These are phyloP conservation scores for Eufriesea mexicana DNA, from an alignment of 1,140 invertebrate species.

Conservation along the genomic window DNA sequence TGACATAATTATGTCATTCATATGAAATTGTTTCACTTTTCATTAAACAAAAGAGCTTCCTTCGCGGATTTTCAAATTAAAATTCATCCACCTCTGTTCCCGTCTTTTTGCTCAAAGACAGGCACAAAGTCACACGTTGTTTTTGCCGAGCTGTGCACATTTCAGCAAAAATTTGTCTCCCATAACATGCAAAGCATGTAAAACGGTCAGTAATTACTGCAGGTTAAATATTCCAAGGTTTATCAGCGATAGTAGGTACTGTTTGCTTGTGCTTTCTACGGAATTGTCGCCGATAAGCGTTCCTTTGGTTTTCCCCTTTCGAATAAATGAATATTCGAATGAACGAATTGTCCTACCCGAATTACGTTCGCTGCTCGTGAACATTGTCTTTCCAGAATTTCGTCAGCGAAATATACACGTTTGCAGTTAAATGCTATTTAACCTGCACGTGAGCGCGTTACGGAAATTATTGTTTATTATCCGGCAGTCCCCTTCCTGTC, in stretches of 20 bases:
- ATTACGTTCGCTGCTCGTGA: background rate
- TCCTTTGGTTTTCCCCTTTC: background rate
- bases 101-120: too few species aligned
- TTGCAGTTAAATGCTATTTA: background rate
- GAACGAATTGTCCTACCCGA: too few species aligned
- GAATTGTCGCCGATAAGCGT: background rate
- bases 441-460: background rate
- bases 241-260: background rate
- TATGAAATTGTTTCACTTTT: too few species aligned
- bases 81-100: too few species aligned
- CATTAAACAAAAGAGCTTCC: too few species aligned
- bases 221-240: background rate
- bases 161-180: background rate
- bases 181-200: background rate
- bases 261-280: background rate
- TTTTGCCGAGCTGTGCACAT: background rate
- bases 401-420: background rate
- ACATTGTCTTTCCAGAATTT: background rate
- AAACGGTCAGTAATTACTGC: background rate
- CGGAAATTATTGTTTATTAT: conserved; percentile 15
- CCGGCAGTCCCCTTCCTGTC: background rate
- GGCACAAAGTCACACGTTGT: background rate
- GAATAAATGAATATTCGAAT: background rate
- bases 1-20: too few species aligned
- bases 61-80: too few species aligned